Conservation (phyloP, 2,888 invertebrate genomes). For the Augiades crinisus region DNA sequence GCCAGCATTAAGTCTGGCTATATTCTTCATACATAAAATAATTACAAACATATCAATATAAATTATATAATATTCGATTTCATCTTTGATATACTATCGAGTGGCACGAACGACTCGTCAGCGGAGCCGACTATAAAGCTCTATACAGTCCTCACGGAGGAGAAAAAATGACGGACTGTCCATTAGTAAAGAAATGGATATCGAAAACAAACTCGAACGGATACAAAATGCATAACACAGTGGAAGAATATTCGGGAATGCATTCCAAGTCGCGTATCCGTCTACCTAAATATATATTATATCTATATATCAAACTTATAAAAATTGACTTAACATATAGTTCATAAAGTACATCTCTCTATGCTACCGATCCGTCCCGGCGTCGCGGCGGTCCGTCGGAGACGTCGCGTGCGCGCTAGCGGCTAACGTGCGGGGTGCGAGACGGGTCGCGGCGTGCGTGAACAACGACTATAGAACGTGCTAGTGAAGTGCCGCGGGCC, state of each 20-base stretch:
- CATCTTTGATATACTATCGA: constrained; percentile 22
- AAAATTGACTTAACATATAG: constrained; percentile 59
- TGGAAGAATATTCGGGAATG: constrained; percentile 71
- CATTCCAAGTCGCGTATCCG: constrained; percentile 54
- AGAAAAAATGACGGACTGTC: constrained; percentile 34
- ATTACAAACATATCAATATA: constrained; percentile 20
- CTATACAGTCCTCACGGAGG: constrained; percentile 49
- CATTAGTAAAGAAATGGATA: constrained; percentile 22
- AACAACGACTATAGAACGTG: constrained; percentile 45
- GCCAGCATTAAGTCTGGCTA: constrained; percentile 6
- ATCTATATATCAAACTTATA: constrained; percentile 63
- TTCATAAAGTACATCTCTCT: constrained; percentile 47
- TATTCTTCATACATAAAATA: constrained; percentile 11
- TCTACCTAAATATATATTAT: constrained; percentile 44
- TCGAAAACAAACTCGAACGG: constrained; percentile 30
- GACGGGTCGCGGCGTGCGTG: constrained; percentile 50
- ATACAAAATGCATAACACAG: constrained; percentile 57
- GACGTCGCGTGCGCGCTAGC: constrained; percentile 33
- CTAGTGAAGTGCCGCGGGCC: no score
- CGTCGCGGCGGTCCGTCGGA: no score
- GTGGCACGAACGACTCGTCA: constrained; percentile 17
- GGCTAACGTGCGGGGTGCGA: constrained; percentile 45
- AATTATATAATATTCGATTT: constrained; percentile 27
- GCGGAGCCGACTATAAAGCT: constrained; percentile 24
- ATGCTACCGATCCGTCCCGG: constrained; percentile 45